phyloP scores from a whole-genome alignment of 2,888 invertebrate species.

The Stenurella melanura region DNA sequence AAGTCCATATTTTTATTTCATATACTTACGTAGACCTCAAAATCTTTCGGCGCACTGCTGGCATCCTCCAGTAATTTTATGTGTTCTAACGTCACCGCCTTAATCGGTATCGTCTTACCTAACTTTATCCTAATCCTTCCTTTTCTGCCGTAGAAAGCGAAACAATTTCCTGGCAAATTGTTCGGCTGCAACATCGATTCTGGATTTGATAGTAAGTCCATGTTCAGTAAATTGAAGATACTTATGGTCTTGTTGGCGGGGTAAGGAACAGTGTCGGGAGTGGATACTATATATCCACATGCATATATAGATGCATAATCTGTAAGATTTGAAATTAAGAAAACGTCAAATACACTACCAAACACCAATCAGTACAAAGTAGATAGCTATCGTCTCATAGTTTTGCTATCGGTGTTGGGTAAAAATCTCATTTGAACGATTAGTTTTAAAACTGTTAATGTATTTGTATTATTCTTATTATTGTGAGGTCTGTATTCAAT shows the following conservation, averaged over 20 bases:
- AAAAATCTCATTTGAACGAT: too few relatives aligned
- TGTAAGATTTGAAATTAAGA: too few relatives aligned
- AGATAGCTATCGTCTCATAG: too few relatives aligned
- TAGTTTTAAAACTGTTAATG: too few relatives aligned
- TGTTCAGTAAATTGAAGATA: slow-evolving; percentile 56
- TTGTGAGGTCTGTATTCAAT: too few relatives aligned
- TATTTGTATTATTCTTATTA: too few relatives aligned
- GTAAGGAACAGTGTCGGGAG: slow-evolving; percentile 73
- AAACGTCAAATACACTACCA: too few relatives aligned
- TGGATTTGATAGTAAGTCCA: slow-evolving; percentile 62
- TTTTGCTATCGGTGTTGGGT: too few relatives aligned
- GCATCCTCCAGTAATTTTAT: slow-evolving; percentile 74
- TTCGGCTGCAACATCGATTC: slow-evolving; percentile 70
- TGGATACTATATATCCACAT: slow-evolving; percentile 76
- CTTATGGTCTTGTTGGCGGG: slow-evolving; percentile 54
- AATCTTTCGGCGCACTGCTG: slow-evolving; percentile 76
- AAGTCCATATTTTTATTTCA: background rate
- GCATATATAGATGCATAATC: slow-evolving; percentile 79
- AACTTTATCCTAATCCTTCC: slow-evolving; percentile 77
- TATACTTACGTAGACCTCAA: slow-evolving; percentile 70
- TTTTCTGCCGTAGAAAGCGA: slow-evolving; percentile 76
- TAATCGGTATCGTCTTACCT: slow-evolving; percentile 72
- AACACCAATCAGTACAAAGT: too few relatives aligned
- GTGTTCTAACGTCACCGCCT: slow-evolving; percentile 78
- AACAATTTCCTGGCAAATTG: slow-evolving; percentile 77